Conservation (phyloP, 2,113 vertebrate genomes). For the Cnemophilus loriae region DNA sequence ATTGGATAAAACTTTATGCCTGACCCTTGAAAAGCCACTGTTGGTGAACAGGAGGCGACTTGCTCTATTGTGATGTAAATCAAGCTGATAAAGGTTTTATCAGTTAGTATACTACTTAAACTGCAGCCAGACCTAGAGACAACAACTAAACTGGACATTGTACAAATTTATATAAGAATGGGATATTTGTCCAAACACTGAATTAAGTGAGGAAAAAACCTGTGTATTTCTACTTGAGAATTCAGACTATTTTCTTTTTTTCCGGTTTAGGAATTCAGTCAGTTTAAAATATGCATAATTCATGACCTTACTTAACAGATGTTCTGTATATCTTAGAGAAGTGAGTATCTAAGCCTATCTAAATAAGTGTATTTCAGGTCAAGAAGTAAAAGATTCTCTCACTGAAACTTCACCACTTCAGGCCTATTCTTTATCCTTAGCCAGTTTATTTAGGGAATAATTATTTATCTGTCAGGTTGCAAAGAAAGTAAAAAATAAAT, state of each 20-base stretch:
- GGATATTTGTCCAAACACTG: not conserved
- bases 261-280: not conserved
- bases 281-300: not conserved
- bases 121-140: not conserved
- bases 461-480: not conserved
- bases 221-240: not conserved
- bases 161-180: not conserved
- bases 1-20: not conserved
- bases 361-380: not conserved
- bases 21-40: not conserved
- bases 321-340: not conserved
- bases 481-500: not conserved
- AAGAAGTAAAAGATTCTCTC: not conserved
- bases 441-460: not conserved
- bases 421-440: not conserved
- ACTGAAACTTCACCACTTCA: not conserved
- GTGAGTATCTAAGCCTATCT: not conserved
- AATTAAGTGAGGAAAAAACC: fast-evolving
- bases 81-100: not conserved
- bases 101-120: not conserved
- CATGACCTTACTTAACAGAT: not conserved
- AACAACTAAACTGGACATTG: not conserved
- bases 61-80: not conserved
- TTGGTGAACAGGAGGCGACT: not conserved
- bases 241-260: not conserved